Base-by-base conservation (phyloP, 2,888 invertebrate species). In the Clitarchus hookeri region DNA sequence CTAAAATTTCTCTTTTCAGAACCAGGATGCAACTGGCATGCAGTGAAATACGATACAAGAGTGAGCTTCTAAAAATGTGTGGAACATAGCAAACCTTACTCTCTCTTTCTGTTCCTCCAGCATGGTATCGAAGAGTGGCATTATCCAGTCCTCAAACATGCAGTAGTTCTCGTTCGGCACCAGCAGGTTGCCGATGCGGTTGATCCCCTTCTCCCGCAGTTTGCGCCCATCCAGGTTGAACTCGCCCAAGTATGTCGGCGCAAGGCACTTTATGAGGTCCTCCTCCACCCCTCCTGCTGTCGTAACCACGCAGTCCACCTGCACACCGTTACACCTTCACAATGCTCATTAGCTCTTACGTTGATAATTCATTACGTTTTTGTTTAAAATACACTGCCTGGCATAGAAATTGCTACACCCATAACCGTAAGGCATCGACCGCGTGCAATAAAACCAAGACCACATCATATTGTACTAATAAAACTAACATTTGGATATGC, bases 111-210 rank as follows among this genome's bases (percentile, higher is more conserved):
- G 99, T 90, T 99, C 98, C 80, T 94, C 92, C 12, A 99, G 91
- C 96, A 99, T 96, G 91, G 96, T 94, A 90, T 99, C 97, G 6
- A 99, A 93, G 88, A 98, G 93, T 0, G 99, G 99, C 92, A 96
- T 97, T 0, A 98, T 93, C 99, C 99, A 99, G 90, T 98, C 97
- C 92, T 99, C 99, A 92, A 99, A 99, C 89, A 95, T 94, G 90
- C 99, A 99, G 91, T 99, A 99, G 92, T 99, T 99, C 89, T 98
- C 96, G 92, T 99, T 99, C 0, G 99, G 99, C 0, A 99, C 98
- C 84, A 99, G 93, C 82, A 99, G 93, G 92, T 99, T 99, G 77
- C 98, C 97, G 88, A 96, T 97, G 88, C 97, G 92, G 91, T 98
- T 98, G 85, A 98, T 95, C 9, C 98, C 99, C 85, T 95, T 94